Evolutionary conservation across 1,140 invertebrate species (phyloP).

Genomic region (Magallana gigas): DNA sequence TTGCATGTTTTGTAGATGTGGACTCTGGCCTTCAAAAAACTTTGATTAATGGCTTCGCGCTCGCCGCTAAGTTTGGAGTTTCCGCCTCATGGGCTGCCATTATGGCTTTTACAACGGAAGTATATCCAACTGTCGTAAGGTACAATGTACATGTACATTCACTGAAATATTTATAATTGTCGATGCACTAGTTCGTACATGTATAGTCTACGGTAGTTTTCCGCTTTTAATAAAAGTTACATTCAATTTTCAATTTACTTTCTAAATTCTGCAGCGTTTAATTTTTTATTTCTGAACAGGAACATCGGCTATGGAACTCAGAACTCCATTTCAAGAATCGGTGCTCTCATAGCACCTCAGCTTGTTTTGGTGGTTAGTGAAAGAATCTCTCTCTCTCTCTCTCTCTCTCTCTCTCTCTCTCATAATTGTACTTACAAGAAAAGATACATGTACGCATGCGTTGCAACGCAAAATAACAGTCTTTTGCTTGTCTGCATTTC

Average conservation of each 20-base stretch:
- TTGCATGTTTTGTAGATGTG: constrained; percentile 9
- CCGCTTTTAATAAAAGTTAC: too few relatives aligned
- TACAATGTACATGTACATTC: background rate
- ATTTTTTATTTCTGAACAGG: constrained; percentile 13
- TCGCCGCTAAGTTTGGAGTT: constrained; percentile 42
- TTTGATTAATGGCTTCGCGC: constrained; percentile 50
- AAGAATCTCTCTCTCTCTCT: too few relatives aligned
- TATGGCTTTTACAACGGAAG: constrained; percentile 46
- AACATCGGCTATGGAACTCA: constrained; percentile 55
- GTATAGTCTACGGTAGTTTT: too few relatives aligned
- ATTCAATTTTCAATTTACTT: too few relatives aligned
- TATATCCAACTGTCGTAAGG: constrained; percentile 55
- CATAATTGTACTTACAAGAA: too few relatives aligned
- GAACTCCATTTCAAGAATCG: constrained; percentile 46
- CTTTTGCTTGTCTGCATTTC: background rate
- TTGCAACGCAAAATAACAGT: background rate
- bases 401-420: too few relatives aligned
- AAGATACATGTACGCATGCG: too few relatives aligned
- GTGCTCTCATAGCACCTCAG: constrained; percentile 53
- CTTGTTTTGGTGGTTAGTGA: constrained; percentile 48
- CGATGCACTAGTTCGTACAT: too few relatives aligned
- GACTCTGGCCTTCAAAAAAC: constrained; percentile 14
- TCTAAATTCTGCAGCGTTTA: too few relatives aligned
- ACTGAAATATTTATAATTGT: too few relatives aligned
- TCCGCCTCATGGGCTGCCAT: constrained; percentile 47